Percentiles rank a stretch among this genome's conserved stretches.
Evolutionary conservation across 2,113 vertebrate species (phyloP).

Genomic region (Budorcas taxicolor): DNA sequence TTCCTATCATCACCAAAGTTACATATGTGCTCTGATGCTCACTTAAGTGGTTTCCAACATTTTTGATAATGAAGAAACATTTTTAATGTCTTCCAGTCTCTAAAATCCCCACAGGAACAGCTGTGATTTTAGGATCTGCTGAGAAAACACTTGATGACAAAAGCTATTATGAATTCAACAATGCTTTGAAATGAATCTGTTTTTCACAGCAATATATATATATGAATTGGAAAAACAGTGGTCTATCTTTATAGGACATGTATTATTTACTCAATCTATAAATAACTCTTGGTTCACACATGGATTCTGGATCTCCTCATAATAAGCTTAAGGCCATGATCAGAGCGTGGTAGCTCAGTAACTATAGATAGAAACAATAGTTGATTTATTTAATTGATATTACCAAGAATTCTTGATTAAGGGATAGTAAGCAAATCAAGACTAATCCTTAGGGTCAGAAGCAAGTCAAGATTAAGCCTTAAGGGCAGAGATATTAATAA

Average conservation of each 20-base stretch:
- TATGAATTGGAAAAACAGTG: neutral
- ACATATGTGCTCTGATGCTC: neutral
- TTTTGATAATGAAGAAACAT: neutral
- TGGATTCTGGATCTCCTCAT: neutral
- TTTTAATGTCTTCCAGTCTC: neutral
- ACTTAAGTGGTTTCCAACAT: neutral
- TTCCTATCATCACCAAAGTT: neutral
- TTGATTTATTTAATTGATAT: slow-evolving; percentile 11
- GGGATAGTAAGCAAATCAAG: neutral
- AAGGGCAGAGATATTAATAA: neutral
- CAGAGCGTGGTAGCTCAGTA: neutral
- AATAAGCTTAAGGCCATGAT: neutral
- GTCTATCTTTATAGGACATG: neutral
- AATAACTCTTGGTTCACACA: neutral
- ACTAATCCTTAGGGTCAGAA: neutral
- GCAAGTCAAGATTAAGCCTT: neutral
- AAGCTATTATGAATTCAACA: slow-evolving; percentile 31
- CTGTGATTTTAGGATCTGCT: slow-evolving; percentile 10
- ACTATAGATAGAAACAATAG: neutral
- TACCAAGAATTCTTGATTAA: slow-evolving; percentile 15
- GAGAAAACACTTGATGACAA: slow-evolving; percentile 16
- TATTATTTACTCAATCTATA: neutral
- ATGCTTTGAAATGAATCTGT: neutral
- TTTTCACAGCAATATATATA: neutral
- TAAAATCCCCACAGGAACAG: neutral